phyloP scores from a whole-genome alignment of 2,888 invertebrate genomes.

The Nephrotoma guestfalica region DNA sequence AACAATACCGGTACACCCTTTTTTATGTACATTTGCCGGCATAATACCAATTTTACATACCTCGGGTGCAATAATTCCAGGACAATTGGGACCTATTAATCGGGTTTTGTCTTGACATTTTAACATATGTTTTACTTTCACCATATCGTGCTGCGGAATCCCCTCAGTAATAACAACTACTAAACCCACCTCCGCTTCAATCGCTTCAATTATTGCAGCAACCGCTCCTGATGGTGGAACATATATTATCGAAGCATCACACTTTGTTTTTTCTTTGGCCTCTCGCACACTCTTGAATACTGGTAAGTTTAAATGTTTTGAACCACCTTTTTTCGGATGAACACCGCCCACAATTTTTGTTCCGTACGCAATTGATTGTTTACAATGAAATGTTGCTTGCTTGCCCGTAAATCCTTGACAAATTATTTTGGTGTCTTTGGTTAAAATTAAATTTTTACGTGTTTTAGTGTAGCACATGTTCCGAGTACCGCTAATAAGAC shows the following conservation, averaged over 20 bases:
- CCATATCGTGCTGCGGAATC: conserved; percentile 98
- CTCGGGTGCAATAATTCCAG: conserved; percentile 92
- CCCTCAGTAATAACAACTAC: conserved; percentile 99
- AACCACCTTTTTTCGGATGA: conserved; percentile 67
- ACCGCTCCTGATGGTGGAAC: conserved; percentile 92
- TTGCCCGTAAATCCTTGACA: conserved; percentile 98
- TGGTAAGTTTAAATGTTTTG: conserved; percentile 62
- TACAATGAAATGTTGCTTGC: conserved; percentile 87
- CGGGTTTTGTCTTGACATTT: conserved; percentile 79
- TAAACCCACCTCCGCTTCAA: conserved; percentile 90
- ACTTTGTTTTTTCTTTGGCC: conserved; percentile 76
- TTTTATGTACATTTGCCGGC: conserved; percentile 96
- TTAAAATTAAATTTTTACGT: conserved; percentile 69
- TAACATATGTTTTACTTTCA: conserved; percentile 86
- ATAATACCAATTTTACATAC: conserved; percentile 97
- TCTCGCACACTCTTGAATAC: conserved; percentile 39
- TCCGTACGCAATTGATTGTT: conserved; percentile 96
- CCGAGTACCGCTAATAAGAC: conserved; percentile 48
- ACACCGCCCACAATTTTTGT: conserved; percentile 80
- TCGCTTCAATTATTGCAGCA: conserved; percentile 79
- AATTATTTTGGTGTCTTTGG: conserved; percentile 80
- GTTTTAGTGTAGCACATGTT: conserved; percentile 58
- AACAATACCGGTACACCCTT: conserved; percentile 85
- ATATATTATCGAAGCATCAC: conserved; percentile 89
- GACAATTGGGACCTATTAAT: conserved; percentile 96